phyloP scores from a whole-genome alignment of 2,797 vertebrate species.

The Oophaga sylvatica region DNA sequence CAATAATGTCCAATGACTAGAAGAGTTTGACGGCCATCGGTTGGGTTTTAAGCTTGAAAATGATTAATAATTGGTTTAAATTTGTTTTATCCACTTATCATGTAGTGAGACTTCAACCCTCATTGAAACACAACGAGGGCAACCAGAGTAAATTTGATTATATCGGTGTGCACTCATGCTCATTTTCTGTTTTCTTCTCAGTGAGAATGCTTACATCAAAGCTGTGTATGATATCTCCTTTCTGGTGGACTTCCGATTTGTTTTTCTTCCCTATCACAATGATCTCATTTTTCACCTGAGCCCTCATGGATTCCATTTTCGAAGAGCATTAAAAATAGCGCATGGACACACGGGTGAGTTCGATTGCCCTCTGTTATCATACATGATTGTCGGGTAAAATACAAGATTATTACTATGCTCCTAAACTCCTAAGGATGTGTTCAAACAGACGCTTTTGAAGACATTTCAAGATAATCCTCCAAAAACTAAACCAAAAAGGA shows the following conservation, averaged over 20 bases:
- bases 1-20: too few species aligned
- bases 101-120: too few species aligned
- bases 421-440: too few species aligned
- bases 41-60: too few species aligned
- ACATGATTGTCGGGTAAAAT: background rate
- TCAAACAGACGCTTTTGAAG: too few species aligned
- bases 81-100: too few species aligned
- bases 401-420: background rate
- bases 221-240: constrained; percentile 55
- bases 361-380: background rate
- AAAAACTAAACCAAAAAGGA: too few species aligned
- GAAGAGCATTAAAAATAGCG: constrained; percentile 40
- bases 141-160: background rate
- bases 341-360: constrained; percentile 56
- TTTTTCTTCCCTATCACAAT: constrained; percentile 50
- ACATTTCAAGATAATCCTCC: too few species aligned
- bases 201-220: constrained; percentile 58
- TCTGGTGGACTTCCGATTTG: constrained; percentile 41
- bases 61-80: too few species aligned
- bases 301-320: constrained; percentile 52
- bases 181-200: constrained; percentile 17
- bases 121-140: too few species aligned
- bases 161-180: background rate
- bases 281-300: constrained; percentile 57
- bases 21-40: too few species aligned